phyloP scores from a whole-genome alignment of 2,888 invertebrate genomes.

The Caenorhabditis sulstoni region DNA sequence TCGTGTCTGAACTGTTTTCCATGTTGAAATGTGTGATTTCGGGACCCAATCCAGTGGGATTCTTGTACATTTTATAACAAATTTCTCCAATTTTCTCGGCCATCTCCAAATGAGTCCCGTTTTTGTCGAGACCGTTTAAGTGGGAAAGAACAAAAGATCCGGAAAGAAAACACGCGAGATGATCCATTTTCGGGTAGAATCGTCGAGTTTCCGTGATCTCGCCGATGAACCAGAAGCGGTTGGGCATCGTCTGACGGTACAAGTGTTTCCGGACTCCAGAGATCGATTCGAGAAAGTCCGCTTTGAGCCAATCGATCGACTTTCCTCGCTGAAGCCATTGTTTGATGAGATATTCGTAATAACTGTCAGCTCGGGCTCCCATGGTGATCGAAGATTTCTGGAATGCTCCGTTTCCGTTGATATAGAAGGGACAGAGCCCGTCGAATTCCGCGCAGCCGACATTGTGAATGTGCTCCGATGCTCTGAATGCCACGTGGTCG shows the following conservation, averaged over 20 bases:
- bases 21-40: constrained; percentile 85
- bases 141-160: constrained; percentile 93
- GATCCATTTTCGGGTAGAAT: constrained; percentile 96
- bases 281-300: constrained; percentile 77
- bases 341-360: constrained; percentile 97
- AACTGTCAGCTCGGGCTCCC: constrained; percentile 97
- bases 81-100: constrained; percentile 92
- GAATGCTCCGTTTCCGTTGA: constrained; percentile 93
- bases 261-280: constrained; percentile 70
- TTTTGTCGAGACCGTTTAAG: constrained; percentile 85
- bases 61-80: constrained; percentile 95
- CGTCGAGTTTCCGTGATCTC: constrained; percentile 91
- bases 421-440: constrained; percentile 97
- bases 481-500: constrained; percentile 89
- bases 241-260: constrained; percentile 85
- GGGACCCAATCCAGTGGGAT: constrained; percentile 94
- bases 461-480: constrained; percentile 90
- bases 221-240: constrained; percentile 90
- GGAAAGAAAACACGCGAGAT: constrained; percentile 94
- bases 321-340: constrained; percentile 98
- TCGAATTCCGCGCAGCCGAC: constrained; percentile 88
- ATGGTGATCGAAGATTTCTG: constrained; percentile 89
- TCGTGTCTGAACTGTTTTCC: constrained; percentile 2
- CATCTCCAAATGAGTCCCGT: constrained; percentile 89
- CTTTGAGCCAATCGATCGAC: constrained; percentile 80